Percentiles rank a stretch among this genome's conserved stretches.
These are phyloP conservation scores for Fukomys damarensis DNA, from an alignment of 2,113 vertebrate genomes.

Conservation along the genomic window DNA sequence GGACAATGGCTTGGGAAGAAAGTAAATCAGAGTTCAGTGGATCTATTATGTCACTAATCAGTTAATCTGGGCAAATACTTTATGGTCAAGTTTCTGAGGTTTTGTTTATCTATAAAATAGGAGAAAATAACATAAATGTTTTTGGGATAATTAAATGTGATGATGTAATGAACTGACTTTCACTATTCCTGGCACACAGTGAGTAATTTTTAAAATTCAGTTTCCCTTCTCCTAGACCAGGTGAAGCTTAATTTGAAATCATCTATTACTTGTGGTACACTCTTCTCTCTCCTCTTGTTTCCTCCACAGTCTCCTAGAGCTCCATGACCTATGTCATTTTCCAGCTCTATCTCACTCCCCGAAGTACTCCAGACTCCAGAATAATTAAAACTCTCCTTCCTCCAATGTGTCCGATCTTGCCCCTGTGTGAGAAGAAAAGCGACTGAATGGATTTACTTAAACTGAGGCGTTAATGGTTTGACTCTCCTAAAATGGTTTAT, in stretches of 20 bases:
- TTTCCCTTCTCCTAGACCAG: slow-evolving; percentile 1
- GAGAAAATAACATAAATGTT: not conserved
- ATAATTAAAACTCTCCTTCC: not conserved
- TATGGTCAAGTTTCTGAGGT: not conserved
- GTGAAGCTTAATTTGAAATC: not conserved
- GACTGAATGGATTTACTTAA: not conserved
- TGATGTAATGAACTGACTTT: not conserved
- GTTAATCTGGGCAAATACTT: not conserved
- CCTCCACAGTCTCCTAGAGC: not conserved
- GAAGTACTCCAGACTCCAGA: not conserved
- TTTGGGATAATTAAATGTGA: not conserved
- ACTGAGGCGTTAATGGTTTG: not conserved
- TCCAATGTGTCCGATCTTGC: not conserved
- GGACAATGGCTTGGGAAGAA: not conserved
- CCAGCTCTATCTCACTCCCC: not conserved
- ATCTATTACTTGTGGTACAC: not conserved
- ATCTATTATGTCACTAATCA: not conserved
- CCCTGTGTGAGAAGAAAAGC: not conserved
- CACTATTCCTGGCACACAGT: not conserved
- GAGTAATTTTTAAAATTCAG: not conserved
- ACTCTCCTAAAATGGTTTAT: not conserved
- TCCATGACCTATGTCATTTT: not conserved
- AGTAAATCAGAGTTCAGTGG: not conserved
- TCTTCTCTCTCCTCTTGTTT: not conserved
- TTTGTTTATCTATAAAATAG: not conserved